Conservation (phyloP, 1,140 invertebrate species). For the Drosophila kohkoa region DNA sequence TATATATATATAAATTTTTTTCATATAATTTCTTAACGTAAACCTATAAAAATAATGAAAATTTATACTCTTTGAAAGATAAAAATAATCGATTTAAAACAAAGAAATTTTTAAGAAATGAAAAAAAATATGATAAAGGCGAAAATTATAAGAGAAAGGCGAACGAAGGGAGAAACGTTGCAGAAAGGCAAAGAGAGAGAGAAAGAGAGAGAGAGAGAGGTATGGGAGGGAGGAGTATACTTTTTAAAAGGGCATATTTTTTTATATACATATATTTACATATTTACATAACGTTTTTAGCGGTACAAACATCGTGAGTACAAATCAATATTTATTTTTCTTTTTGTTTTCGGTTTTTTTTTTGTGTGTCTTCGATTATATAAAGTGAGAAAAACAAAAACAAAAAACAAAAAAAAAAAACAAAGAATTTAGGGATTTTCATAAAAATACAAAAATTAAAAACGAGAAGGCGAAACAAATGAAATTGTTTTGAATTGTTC, state of each 20-base stretch:
- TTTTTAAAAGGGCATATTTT: conserved; percentile 75
- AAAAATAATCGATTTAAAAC: conserved; percentile 21
- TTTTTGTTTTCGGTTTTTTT: conserved; percentile 40
- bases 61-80: conserved; percentile 29
- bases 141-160: conserved; percentile 30
- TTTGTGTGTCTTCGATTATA: conserved; percentile 52
- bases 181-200: conserved; percentile 7
- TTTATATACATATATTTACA: conserved; percentile 77
- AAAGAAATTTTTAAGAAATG: conserved; percentile 23
- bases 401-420: conserved; percentile 22
- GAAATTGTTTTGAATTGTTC: conserved; percentile 50
- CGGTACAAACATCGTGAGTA: conserved; percentile 77
- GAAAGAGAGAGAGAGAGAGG: conserved; percentile 14
- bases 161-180: conserved; percentile 18
- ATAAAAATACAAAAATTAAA: conserved; percentile 32
- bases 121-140: conserved; percentile 38
- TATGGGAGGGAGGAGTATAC: conserved; percentile 35
- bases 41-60: conserved; percentile 37
- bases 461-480: conserved; percentile 24
- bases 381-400: neutral
- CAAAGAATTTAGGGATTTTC: conserved; percentile 54
- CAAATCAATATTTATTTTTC: conserved; percentile 66
- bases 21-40: conserved; percentile 60
- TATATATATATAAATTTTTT: conserved; percentile 19
- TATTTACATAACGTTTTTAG: conserved; percentile 78